Percentiles rank a stretch among this genome's conserved stretches.
Evolutionary conservation across 2,797 vertebrate species (phyloP).

Genomic region (Falco peregrinus): DNA sequence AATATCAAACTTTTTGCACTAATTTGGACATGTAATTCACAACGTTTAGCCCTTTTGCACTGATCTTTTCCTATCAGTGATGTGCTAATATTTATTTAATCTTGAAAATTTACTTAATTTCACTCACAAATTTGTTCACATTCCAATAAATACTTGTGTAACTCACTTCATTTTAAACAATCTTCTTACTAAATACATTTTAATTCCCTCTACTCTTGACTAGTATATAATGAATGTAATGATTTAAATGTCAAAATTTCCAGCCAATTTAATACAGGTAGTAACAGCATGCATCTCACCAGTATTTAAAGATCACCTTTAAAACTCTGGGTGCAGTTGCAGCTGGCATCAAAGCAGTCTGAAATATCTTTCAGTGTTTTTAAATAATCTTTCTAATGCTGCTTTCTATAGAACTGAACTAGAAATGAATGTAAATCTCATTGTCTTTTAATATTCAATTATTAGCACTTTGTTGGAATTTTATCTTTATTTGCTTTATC

Average conservation of each 20-base stretch:
- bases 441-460: constrained; percentile 40
- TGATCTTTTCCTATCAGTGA: background rate
- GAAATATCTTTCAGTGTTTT: background rate
- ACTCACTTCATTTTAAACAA: background rate
- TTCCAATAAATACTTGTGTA: background rate
- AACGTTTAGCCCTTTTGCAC: background rate
- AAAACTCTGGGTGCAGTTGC: background rate
- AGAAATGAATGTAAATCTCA: background rate
- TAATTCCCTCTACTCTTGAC: background rate
- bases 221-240: background rate
- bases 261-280: background rate
- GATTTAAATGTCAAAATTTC: background rate
- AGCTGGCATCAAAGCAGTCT: background rate
- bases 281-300: background rate
- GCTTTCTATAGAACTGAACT: background rate
- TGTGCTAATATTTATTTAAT: background rate
- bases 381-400: background rate
- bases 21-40: background rate
- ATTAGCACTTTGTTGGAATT: constrained; percentile 27
- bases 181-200: background rate
- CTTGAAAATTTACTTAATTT: background rate
- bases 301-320: background rate
- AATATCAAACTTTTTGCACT: background rate
- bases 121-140: background rate
- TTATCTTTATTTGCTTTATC: constrained; percentile 62